phyloP scores from a whole-genome alignment of 2,888 invertebrate species.

The Parapristionchus giblindavisi region DNA sequence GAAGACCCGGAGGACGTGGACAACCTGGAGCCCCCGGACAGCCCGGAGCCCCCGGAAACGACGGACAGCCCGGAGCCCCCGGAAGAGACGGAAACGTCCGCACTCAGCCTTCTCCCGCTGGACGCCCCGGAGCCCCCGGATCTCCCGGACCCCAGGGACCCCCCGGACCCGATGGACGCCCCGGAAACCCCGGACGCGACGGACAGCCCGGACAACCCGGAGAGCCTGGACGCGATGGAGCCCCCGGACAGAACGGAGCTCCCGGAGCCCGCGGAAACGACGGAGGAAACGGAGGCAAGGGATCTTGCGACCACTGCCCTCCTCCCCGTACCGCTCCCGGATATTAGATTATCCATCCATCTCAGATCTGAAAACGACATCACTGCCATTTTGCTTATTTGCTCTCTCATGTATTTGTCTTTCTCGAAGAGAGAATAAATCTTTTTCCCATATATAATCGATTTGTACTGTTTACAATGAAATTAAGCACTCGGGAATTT shows the following conservation, averaged over 20 bases:
- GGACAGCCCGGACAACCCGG: constrained; percentile 45
- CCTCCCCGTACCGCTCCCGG: constrained; percentile 40
- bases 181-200: constrained; percentile 40
- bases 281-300: constrained; percentile 47
- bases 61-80: constrained; percentile 50
- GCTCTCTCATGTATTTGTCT: background rate
- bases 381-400: constrained; percentile 26
- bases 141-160: constrained; percentile 54
- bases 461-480: too few species aligned
- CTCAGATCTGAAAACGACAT: background rate
- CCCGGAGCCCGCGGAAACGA: constrained; percentile 44
- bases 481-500: too few species aligned
- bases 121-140: constrained; percentile 50
- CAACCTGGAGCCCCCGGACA: constrained; percentile 53
- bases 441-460: too few species aligned
- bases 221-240: constrained; percentile 42
- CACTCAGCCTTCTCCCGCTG: constrained; percentile 48
- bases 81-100: constrained; percentile 48
- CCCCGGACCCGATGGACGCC: constrained; percentile 51
- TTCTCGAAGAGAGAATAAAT: constrained; percentile 39
- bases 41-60: constrained; percentile 51
- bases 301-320: constrained; percentile 41
- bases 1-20: constrained; percentile 49
- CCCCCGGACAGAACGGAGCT: constrained; percentile 41
- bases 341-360: constrained; percentile 32